Percentiles rank a stretch among this genome's conserved stretches.
phyloP scores from a whole-genome alignment of 1,140 invertebrate species.

The Drosophila pseudoobscura region DNA sequence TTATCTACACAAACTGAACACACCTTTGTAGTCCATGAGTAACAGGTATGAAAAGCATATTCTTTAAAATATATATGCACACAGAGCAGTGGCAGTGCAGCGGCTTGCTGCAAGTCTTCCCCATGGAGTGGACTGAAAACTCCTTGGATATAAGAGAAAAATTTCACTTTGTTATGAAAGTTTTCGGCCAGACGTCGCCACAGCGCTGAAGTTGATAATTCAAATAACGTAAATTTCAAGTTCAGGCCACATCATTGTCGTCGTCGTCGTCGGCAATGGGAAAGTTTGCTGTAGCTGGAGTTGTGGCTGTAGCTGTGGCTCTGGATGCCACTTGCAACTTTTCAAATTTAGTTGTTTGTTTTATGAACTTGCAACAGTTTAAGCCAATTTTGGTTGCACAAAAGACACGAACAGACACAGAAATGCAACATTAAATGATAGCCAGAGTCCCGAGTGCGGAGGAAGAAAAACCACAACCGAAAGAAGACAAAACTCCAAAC shows the following conservation, averaged over 20 bases:
- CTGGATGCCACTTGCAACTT: constrained; percentile 60
- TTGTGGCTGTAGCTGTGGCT: constrained; percentile 1
- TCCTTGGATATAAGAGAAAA: constrained; percentile 28
- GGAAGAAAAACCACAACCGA: constrained; percentile 26
- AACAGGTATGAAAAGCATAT: no score
- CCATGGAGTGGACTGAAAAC: constrained; percentile 1
- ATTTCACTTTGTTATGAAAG: constrained; percentile 37
- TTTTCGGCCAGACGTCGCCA: constrained; percentile 43
- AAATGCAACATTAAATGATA: constrained; percentile 35
- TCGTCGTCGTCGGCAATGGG: constrained; percentile 21
- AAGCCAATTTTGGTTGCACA: constrained; percentile 59
- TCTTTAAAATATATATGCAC: no score
- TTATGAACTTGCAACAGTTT: constrained; percentile 66
- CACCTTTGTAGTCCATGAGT: no score
- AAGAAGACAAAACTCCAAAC: constrained; percentile 5
- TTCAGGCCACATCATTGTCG: constrained; percentile 41
- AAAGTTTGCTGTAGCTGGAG: constrained; percentile 31
- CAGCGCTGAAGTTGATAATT: constrained; percentile 56
- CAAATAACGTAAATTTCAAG: constrained; percentile 71
- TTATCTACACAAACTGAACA: no score
- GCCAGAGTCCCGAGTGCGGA: constrained; percentile 21
- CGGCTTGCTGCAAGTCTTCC: no score
- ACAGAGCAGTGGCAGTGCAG: not conserved
- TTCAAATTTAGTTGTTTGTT: constrained; percentile 70
- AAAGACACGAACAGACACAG: constrained; percentile 24